Percentiles rank a stretch among this genome's conserved stretches.
These are phyloP conservation scores for Pyrrhosoma nymphula DNA, from an alignment of 2,888 invertebrate species.

Conservation along the genomic window DNA sequence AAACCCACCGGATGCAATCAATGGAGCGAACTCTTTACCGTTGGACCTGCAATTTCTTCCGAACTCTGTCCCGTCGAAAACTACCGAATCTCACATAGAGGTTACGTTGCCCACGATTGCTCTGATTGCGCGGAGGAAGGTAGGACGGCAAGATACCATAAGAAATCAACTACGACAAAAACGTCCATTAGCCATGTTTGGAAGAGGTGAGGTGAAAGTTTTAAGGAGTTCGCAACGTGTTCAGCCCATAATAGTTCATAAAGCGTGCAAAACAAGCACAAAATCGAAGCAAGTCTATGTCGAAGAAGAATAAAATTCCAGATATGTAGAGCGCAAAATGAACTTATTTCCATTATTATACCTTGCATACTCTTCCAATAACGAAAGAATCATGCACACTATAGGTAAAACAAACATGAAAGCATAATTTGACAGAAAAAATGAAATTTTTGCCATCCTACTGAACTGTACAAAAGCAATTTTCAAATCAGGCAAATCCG, in stretches of 20 bases:
- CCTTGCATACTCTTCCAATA: neutral
- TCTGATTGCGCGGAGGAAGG: neutral
- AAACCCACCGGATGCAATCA: too few relatives aligned
- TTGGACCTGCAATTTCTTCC: too few relatives aligned
- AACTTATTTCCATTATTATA: neutral
- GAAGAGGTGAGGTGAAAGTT: neutral
- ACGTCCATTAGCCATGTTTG: constrained; percentile 1
- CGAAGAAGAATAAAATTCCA: neutral
- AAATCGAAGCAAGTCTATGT: neutral
- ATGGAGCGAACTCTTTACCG: too few relatives aligned
- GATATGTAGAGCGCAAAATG: neutral
- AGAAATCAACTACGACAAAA: neutral
- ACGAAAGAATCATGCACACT: too few relatives aligned
- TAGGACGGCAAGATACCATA: neutral
- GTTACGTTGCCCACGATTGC: neutral
- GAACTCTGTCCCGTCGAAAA: too few relatives aligned
- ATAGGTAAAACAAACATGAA: too few relatives aligned
- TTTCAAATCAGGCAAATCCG: too few relatives aligned
- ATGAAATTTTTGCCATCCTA: too few relatives aligned
- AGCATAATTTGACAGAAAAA: too few relatives aligned
- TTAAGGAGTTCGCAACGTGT: neutral
- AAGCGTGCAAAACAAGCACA: neutral
- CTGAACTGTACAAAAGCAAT: too few relatives aligned
- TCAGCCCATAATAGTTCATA: neutral
- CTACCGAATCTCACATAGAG: neutral